Percentiles rank a stretch among this genome's conserved stretches.
Evolutionary conservation across 2,888 invertebrate genomes (phyloP).

Genomic region (Nymphalis polychloros): DNA sequence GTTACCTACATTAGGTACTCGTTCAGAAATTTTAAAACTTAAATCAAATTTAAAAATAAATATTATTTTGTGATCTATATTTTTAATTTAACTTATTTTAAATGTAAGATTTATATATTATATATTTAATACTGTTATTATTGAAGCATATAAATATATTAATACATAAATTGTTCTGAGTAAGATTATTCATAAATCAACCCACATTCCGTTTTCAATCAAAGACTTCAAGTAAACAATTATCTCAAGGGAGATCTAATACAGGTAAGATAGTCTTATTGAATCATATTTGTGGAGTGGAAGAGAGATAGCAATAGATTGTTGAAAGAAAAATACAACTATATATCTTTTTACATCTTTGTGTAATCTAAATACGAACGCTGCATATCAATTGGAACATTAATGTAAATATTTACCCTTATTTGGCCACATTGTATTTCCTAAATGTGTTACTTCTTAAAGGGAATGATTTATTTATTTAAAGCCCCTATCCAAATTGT

Average conservation of each 20-base stretch:
- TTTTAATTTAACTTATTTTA: background rate
- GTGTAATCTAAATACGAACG: too few species aligned
- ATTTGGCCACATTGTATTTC: too few species aligned
- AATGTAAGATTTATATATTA: background rate
- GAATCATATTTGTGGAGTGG: background rate
- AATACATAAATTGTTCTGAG: background rate
- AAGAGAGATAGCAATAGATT: background rate
- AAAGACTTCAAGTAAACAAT: constrained; percentile 27
- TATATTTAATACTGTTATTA: background rate
- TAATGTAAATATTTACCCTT: too few species aligned
- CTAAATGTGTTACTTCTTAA: too few species aligned
- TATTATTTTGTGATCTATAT: background rate
- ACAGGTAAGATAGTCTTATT: background rate
- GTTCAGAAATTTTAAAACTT: constrained; percentile 20
- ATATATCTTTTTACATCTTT: background rate
- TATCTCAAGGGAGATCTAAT: constrained; percentile 19
- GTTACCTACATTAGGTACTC: constrained; percentile 23
- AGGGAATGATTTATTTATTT: constrained; percentile 9
- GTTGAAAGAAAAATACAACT: background rate
- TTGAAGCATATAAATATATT: background rate
- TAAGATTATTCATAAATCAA: constrained; percentile 7
- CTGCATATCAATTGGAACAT: too few species aligned
- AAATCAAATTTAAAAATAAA: constrained; percentile 17
- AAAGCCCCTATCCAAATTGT: constrained; percentile 6
- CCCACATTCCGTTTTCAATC: constrained; percentile 25